Evolutionary conservation across 2,888 invertebrate genomes (phyloP).

Genomic region (Leptopilina syphax): DNA sequence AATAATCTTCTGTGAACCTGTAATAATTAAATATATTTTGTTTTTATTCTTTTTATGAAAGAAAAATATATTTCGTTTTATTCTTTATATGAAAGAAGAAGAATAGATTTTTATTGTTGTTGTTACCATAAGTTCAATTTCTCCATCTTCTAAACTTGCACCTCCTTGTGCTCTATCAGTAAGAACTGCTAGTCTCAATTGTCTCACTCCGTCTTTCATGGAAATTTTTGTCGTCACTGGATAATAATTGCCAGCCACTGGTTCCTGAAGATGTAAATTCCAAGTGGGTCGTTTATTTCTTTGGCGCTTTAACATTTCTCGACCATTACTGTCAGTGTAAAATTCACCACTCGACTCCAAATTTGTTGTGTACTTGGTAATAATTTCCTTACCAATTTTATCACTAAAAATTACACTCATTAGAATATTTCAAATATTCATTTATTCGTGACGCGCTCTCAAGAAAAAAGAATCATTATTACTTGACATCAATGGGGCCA

Average conservation of each 20-base stretch:
- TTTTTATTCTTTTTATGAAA: too few species aligned
- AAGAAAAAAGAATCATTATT: not conserved
- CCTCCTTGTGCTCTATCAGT: constrained; percentile 90
- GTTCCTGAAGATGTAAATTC: constrained; percentile 83
- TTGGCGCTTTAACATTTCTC: constrained; percentile 86
- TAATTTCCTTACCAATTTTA: constrained; percentile 86
- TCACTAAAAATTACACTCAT: constrained; percentile 70
- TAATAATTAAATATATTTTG: not conserved
- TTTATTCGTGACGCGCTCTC: too few species aligned
- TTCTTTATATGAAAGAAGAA: not conserved
- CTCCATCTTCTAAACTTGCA: constrained; percentile 83
- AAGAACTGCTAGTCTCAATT: constrained; percentile 79
- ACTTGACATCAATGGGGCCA: constrained; percentile 85
- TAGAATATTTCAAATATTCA: too few species aligned
- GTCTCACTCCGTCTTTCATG: constrained; percentile 78
- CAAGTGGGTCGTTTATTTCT: constrained; percentile 85
- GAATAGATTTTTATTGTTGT: not conserved
- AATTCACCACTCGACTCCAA: constrained; percentile 83
- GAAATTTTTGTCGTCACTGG: constrained; percentile 89
- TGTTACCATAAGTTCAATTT: constrained; percentile 85
- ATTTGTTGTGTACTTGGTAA: constrained; percentile 83
- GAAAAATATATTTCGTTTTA: too few species aligned
- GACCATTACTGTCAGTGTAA: constrained; percentile 94
- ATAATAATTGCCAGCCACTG: constrained; percentile 91
- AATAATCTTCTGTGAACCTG: constrained; percentile 90